Percentiles rank a stretch among this genome's conserved stretches.
These are phyloP conservation scores for Erpornis zantholeuca DNA, from an alignment of 2,113 vertebrate species.

Conservation along the genomic window DNA sequence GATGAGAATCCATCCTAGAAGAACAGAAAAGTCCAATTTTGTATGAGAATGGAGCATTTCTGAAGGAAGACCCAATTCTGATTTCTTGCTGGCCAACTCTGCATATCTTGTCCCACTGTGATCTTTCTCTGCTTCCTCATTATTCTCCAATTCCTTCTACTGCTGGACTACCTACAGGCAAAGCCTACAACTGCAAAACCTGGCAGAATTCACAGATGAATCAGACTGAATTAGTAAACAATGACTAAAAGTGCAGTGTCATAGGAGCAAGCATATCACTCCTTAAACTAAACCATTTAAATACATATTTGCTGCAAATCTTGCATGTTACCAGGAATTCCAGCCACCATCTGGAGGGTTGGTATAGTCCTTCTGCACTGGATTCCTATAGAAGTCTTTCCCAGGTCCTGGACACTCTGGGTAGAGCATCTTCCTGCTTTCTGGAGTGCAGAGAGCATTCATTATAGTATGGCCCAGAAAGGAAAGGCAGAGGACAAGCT, in stretches of 20 bases:
- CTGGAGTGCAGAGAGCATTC: neutral
- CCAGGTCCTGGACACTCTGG: neutral
- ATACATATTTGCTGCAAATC: neutral
- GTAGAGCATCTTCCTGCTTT: neutral
- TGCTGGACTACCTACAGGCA: neutral
- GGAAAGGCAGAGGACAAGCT: neutral
- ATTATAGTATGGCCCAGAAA: neutral
- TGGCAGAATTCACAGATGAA: slow-evolving; percentile 18
- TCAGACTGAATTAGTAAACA: slow-evolving; percentile 19
- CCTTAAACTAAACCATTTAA: neutral
- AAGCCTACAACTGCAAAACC: neutral
- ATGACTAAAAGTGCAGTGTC: neutral
- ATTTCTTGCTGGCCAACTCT: neutral
- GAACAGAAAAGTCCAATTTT: neutral
- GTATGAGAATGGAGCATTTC: neutral
- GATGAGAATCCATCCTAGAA: neutral
- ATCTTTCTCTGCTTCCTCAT: neutral
- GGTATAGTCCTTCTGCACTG: neutral
- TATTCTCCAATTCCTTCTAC: neutral
- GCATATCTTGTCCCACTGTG: neutral
- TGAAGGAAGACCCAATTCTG: neutral
- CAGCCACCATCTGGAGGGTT: neutral
- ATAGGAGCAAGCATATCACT: neutral
- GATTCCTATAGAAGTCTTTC: neutral
- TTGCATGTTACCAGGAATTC: neutral